Evolutionary conservation across 2,797 vertebrate genomes (phyloP).

Genomic region (Intellagama lesueurii): DNA sequence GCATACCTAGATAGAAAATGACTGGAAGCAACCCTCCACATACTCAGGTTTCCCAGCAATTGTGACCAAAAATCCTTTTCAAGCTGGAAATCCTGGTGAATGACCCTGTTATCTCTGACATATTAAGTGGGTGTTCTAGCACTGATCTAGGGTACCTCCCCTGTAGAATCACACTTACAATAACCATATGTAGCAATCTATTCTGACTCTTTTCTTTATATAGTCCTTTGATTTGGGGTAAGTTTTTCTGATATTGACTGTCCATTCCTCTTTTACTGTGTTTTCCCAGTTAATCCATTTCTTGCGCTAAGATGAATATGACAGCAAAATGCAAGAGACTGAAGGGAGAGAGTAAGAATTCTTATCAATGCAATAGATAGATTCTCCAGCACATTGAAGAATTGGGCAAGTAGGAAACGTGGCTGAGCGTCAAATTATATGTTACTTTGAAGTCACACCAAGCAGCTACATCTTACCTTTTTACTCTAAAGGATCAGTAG

Average conservation of each 20-base stretch:
- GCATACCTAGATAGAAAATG: not conserved
- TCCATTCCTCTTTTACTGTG: not conserved
- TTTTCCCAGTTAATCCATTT: not conserved
- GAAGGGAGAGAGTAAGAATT: not conserved
- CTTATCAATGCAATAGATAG: not conserved
- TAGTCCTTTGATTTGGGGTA: not conserved
- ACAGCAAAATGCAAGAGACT: not conserved
- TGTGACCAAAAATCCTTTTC: not conserved
- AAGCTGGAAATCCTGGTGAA: not conserved
- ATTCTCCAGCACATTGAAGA: not conserved
- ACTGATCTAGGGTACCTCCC: not conserved
- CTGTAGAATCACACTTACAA: not conserved
- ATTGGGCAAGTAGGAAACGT: not conserved
- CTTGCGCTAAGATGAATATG: not conserved
- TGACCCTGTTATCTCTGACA: not conserved
- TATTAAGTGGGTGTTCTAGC: not conserved
- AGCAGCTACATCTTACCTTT: not conserved
- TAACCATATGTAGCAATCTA: not conserved
- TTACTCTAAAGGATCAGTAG: not conserved
- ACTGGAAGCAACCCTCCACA: not conserved
- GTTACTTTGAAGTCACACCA: not conserved
- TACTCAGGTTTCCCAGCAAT: not conserved
- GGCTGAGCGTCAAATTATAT: not conserved
- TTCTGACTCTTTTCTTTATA: not conserved
- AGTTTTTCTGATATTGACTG: not conserved